Base-by-base conservation (phyloP, 2,113 vertebrate genomes). In the Poecile atricapillus region DNA sequence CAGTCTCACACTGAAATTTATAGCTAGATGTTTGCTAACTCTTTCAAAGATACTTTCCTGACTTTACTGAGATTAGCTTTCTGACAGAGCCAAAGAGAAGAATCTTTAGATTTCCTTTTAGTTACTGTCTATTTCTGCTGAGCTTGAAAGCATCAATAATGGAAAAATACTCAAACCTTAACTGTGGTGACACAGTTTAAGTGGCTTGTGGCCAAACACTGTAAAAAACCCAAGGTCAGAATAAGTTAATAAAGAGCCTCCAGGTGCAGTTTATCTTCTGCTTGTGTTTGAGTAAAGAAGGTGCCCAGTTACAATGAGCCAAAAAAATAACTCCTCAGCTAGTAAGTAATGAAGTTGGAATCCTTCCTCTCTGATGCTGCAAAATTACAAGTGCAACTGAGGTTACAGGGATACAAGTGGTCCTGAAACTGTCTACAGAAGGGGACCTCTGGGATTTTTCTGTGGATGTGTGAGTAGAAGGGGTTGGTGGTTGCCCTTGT, bases 201-300 rank as follows among this genome's bases (percentile, higher is more conserved):
- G 64, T 88, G 82, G 87, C 82, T 88, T 76, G 17, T 85, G 78
- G 82, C 84, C 87, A 90, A 87, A 41, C 28, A n/a, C 37, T 78
- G 47, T 73, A 39, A 91, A 94, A 91, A 6, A 14, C 9, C 0
- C 47, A 91, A 83, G 73, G 83, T 93, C 87, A 84, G 52, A 71
- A 70, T 82, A 74, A 96, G 73, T 91, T 94, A 93, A 93, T 89
- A 89, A 81, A 80, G 80, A 89, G 81, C 69, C 44, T 84, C 6
- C 85, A 89, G 68, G 82, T 91, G 74, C 87, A 87, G 33, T 93
- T 95, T 93, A 64, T 97, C 90, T 94, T 95, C 55, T 85, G 53
- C 60, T 87, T 82, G 13, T 87, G 62, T 87, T 94, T 94, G 71
- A 78, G 47, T 87, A 81, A 86, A 94, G 71, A 92, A 46, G 44